Conservation (phyloP, 2,113 vertebrate genomes). For the Zosterops hypoxanthus region DNA sequence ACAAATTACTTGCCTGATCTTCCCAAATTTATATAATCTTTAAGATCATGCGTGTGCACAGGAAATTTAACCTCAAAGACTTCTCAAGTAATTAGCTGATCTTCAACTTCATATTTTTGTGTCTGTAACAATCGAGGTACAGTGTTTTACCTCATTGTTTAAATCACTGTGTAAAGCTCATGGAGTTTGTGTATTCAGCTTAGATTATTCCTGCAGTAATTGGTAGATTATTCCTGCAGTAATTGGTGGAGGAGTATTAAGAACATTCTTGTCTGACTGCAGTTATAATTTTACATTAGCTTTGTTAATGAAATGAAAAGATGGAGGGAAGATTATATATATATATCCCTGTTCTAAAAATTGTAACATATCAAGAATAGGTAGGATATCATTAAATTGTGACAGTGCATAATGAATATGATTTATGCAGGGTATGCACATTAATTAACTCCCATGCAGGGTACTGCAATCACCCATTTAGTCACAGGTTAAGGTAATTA, state of each 20-base stretch:
- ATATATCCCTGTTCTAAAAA: background rate
- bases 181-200: background rate
- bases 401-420: background rate
- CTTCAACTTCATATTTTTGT: background rate
- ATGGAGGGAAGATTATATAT: background rate
- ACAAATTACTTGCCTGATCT: background rate
- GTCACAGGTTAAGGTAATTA: constrained; percentile 44
- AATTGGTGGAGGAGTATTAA: background rate
- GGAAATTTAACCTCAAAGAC: background rate
- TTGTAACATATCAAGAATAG: background rate
- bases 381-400: constrained; percentile 28
- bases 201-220: background rate
- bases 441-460: constrained; percentile 25
- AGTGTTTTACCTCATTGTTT: background rate
- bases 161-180: background rate
- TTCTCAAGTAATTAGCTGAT: background rate
- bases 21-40: background rate
- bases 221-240: background rate
- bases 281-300: background rate
- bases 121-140: background rate
- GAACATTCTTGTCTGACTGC: background rate
- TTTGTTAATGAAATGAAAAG: background rate
- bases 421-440: constrained; percentile 9
- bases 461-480: background rate
- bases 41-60: background rate